These are phyloP conservation scores for Diplodus puntazzo DNA, from an alignment of 2,797 vertebrate species.

Conservation along the genomic window DNA sequence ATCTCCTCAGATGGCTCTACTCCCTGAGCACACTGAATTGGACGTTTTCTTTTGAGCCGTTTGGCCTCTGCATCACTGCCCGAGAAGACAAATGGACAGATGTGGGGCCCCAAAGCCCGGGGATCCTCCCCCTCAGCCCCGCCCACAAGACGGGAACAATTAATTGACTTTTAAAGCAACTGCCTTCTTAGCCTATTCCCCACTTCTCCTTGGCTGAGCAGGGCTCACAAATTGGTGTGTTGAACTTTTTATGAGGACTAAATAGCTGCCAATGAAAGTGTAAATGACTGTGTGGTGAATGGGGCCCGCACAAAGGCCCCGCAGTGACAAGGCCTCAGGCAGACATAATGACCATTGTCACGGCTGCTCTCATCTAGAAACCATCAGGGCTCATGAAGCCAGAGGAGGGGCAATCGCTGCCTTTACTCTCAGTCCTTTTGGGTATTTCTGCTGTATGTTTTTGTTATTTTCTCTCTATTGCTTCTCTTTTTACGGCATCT, in stretches of 20 bases:
- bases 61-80: conserved; percentile 66
- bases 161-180: conserved; percentile 88
- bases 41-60: conserved; percentile 68
- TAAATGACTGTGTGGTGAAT: conserved; percentile 85
- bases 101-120: conserved; percentile 71
- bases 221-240: conserved; percentile 87
- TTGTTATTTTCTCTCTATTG: background rate
- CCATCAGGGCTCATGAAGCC: conserved; percentile 68
- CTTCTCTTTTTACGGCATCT: background rate
- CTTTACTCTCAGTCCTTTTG: background rate
- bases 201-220: conserved; percentile 84
- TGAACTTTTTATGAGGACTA: conserved; percentile 86
- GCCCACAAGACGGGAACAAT: conserved; percentile 77
- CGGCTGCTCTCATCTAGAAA: conserved; percentile 74
- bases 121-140: conserved; percentile 66
- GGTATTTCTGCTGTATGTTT: background rate
- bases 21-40: conserved; percentile 69
- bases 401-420: background rate
- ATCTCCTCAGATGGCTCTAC: conserved; percentile 67
- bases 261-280: conserved; percentile 88
- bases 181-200: conserved; percentile 73
- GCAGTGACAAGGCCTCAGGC: conserved; percentile 73
- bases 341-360: conserved; percentile 84
- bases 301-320: conserved; percentile 77
- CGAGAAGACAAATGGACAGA: conserved; percentile 82